Base-by-base conservation (phyloP, 2,888 invertebrate genomes). In the Drosophila affinis region DNA sequence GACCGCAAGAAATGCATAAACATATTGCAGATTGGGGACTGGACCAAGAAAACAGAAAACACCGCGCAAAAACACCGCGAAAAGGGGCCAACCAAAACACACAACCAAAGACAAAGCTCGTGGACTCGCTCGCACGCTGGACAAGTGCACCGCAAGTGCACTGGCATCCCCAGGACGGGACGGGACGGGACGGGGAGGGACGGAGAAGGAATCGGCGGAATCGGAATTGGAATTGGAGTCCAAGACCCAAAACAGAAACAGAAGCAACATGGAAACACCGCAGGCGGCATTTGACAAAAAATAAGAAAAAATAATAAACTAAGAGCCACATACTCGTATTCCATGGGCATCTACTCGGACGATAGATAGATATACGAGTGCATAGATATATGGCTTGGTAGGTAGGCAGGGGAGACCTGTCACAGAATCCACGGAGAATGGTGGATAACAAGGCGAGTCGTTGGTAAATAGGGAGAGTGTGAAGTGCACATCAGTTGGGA, bases 1-100 rank as follows among this genome's bases (percentile, higher is more conserved):
- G 46, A 77, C 83, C 83, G 67, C 85, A 81, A 83, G 77, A 83
- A 83, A 81, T 81, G 76, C 74, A 88, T 82, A 85, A 85, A 79
- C 72, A 85, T 77, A 87, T 87, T 81, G 74, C 74, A 59, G 75
- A 76, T 78, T 44, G 44, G 18, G 49, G 44, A 32, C 24, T 17
- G 49, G 44, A 32, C 24, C 24, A 44, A 47, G 47, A 5, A 34
- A 21, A 21, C 21, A 21, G 3, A 34, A 34, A 34, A 34, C 34
- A 34, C 67, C 55, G 48, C 61, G 71, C 21, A 21, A 34, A 34
- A 34, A 34, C 34, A 34, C 67, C 55, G 48, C 61, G 71, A 70
- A 61, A 71, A 71, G 71, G 71, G 71, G 71, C 48, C 48, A 49
- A 49, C 45, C 21, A 21, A 21, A 48, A 52, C 68, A 57, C 61